Evolutionary conservation across 2,888 invertebrate species (phyloP), one percentile per base, ranked within the genome.

Genomic region (Drosophila putrida): DNA sequence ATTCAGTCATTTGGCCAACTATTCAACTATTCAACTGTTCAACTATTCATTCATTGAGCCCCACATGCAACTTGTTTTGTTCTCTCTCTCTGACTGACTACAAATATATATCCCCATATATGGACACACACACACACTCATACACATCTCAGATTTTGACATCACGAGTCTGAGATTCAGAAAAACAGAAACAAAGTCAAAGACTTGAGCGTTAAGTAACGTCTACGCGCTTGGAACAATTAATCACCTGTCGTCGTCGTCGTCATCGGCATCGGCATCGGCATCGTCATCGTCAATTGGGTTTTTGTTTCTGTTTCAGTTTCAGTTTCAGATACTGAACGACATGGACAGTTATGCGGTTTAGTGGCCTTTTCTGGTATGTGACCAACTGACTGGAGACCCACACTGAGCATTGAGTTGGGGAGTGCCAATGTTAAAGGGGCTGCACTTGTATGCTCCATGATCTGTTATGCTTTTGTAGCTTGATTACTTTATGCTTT

Each of bases 171-270:
- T 39, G 41, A 61, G 64, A 51, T 44, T 61, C 27, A 54, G 49
- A 54, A 39, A 39, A 15, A 39, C 44, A 41, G 39, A 57, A 65
- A 59, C 57, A 47, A 35, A 54, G 62, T 63, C 55, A 44, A 33
- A 78, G 57, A 53, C 61, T 61, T 61, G 64, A 74, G 81, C 82
- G 89, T 88, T 88, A 85, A 88, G 90, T 89, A 90, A 90, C 90
- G 80, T 85, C 87, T 78, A 83, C 76, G 75, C 82, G 70, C 65
- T 75, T 75, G 74, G 66, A 80, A 89, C 89, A 89, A 89, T 89
- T 89, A 89, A 89, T 89, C 89, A 89, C 89, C 89, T 90, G 89
- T 90, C 89, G 63, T 68, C 75, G 65, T 75, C 73, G 27, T 51
- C 44, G 35, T 1, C 20, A 20, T 39, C 49, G 20, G 39, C 65